Percentiles rank a stretch among this genome's conserved stretches.
phyloP scores from a whole-genome alignment of 2,797 vertebrate genomes.

The Siniperca scherzeri region DNA sequence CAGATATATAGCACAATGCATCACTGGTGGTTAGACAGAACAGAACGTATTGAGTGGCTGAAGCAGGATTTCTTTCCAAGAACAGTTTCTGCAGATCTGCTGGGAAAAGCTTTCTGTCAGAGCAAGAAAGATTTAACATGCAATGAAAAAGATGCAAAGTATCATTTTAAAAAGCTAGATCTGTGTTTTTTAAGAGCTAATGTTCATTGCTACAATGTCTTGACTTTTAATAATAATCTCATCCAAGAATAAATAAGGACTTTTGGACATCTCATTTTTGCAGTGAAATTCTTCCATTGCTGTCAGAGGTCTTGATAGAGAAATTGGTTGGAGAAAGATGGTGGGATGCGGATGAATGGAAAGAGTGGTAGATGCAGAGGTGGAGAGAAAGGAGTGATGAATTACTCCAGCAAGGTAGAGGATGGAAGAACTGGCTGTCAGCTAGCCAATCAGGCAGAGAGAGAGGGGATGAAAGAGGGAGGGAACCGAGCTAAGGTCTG shows the following conservation, averaged over 20 bases:
- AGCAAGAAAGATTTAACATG: conserved; percentile 27
- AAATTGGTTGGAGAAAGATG: conserved; percentile 43
- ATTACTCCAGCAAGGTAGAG: conserved; percentile 48
- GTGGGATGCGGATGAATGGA: conserved; percentile 45
- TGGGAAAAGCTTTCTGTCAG: conserved; percentile 42
- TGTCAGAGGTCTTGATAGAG: conserved; percentile 58
- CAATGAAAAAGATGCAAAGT: not conserved
- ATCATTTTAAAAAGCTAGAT: not conserved
- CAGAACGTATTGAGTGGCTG: conserved; percentile 42
- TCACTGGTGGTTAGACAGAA: conserved; percentile 42
- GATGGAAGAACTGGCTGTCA: conserved; percentile 54
- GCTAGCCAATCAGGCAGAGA: conserved; percentile 59
- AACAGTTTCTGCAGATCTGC: conserved; percentile 39
- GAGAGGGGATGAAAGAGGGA: not conserved
- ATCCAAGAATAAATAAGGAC: not conserved
- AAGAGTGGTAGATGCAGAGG: conserved; percentile 30
- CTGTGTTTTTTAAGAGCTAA: not conserved
- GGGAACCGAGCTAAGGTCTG: conserved; percentile 8
- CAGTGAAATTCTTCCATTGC: not conserved
- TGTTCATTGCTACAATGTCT: not conserved
- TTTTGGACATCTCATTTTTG: not conserved
- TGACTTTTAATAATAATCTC: not conserved
- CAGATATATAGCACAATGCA: conserved; percentile 53
- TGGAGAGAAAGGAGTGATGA: conserved; percentile 47
- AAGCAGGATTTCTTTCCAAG: conserved; percentile 53